phyloP scores from a whole-genome alignment of 2,113 vertebrate species.

The Pelmatolapia mariae region DNA sequence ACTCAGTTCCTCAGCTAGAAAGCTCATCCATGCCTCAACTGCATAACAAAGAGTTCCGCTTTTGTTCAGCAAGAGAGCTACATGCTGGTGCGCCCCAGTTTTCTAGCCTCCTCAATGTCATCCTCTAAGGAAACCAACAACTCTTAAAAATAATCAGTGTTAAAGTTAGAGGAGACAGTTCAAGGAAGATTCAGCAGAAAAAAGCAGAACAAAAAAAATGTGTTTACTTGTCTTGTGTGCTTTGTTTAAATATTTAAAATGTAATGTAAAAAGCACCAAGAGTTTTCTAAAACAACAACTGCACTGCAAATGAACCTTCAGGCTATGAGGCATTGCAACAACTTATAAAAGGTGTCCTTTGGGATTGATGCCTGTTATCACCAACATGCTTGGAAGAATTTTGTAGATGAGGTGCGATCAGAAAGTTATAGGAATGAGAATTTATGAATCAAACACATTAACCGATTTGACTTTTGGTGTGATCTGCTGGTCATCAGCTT shows the following conservation, averaged over 20 bases:
- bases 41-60: slow-evolving; percentile 6
- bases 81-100: not conserved
- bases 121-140: slow-evolving; percentile 2
- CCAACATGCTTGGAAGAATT: not conserved
- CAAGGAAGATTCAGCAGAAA: not conserved
- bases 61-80: not conserved
- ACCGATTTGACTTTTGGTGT: not conserved
- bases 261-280: rapidly evolving
- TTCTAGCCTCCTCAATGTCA: slow-evolving; percentile 22
- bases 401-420: not conserved
- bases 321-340: too few relatives aligned
- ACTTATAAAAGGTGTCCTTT: not conserved
- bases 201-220: not conserved
- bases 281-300: not conserved
- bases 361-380: rapidly evolving
- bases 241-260: not conserved
- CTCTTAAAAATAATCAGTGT: not conserved
- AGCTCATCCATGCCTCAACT: not conserved
- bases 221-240: not conserved
- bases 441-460: rapidly evolving
- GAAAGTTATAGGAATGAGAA: not conserved
- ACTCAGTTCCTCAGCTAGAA: not conserved
- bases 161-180: not conserved
- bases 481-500: not conserved
- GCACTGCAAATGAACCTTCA: not conserved